These are phyloP conservation scores for Heteromormyrus szaboi DNA, from an alignment of 2,797 vertebrate species.

Conservation along the genomic window DNA sequence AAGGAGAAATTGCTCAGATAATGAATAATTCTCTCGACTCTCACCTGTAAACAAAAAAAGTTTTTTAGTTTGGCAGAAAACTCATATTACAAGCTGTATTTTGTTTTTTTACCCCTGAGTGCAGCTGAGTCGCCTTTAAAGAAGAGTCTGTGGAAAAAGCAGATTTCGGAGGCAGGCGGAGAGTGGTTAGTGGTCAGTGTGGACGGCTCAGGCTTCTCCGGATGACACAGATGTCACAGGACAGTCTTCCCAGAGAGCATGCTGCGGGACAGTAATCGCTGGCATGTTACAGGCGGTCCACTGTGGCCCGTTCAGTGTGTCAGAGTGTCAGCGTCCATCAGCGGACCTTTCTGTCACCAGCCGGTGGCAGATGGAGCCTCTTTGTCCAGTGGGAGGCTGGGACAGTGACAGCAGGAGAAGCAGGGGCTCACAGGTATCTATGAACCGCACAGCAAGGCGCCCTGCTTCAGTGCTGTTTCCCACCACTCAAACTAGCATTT, in stretches of 20 bases:
- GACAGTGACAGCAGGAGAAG: neutral
- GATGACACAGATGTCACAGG: neutral
- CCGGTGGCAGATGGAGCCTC: neutral
- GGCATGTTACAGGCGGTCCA: neutral
- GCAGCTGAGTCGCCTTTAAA: neutral
- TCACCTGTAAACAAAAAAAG: neutral
- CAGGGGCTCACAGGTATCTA: neutral
- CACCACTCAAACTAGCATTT: neutral
- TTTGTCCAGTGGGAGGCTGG: neutral
- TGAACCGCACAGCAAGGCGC: neutral
- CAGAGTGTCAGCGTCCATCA: neutral
- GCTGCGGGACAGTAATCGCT: neutral
- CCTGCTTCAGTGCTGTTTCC: too few species aligned
- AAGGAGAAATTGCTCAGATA: neutral
- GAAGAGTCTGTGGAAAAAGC: neutral
- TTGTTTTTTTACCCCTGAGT: neutral
- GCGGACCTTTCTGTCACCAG: neutral
- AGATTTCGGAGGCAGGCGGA: neutral
- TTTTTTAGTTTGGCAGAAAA: neutral
- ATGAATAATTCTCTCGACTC: neutral
- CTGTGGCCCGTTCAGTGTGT: neutral
- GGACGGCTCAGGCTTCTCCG: neutral
- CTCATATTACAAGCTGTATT: neutral
- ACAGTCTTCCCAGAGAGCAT: neutral
- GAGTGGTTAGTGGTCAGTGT: neutral